phyloP scores from a whole-genome alignment of 1,140 invertebrate species.

The Trachelipus rathkii region DNA sequence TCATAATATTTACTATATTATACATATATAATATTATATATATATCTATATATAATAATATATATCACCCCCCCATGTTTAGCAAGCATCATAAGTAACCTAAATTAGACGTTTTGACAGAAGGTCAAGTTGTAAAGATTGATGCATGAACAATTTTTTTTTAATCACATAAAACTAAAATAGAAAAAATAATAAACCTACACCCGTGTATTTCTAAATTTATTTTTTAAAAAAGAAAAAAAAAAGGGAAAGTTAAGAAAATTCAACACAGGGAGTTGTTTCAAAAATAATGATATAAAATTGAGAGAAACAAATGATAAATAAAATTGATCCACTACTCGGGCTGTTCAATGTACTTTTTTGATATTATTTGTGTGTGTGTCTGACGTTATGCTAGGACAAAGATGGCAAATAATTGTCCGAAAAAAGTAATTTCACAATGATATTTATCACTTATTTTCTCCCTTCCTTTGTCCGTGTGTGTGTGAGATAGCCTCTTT shows the following conservation, averaged over 20 bases:
- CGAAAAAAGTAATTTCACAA: background rate
- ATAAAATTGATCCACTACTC: background rate
- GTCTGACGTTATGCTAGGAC: background rate
- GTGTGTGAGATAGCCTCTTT: no score
- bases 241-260: background rate
- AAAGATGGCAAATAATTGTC: no score
- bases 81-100: no score
- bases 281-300: background rate
- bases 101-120: no score
- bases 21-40: no score
- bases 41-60: no score
- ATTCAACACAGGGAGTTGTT: background rate
- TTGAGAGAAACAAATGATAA: background rate
- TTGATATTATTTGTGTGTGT: background rate
- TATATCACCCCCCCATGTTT: no score
- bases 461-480: background rate
- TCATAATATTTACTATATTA: no score
- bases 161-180: no score
- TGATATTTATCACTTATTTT: background rate
- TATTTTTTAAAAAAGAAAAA: background rate
- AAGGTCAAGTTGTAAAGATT: no score
- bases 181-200: slow-evolving; percentile 2
- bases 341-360: background rate
- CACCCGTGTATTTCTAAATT: background rate
- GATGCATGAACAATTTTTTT: no score